Conservation (phyloP, 2,113 vertebrate genomes). For the Typhlomys cinereus region DNA sequence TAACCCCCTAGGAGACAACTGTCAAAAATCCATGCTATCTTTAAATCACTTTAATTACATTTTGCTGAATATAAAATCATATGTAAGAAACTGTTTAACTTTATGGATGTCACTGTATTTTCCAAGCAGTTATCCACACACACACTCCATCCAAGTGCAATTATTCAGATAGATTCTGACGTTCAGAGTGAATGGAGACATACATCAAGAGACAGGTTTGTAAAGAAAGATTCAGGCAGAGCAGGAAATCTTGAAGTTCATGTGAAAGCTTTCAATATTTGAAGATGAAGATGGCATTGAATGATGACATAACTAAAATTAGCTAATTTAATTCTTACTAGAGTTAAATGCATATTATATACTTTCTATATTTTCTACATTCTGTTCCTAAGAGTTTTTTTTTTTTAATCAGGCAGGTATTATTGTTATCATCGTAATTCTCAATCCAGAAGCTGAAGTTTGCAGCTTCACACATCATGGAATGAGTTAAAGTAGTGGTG, state of each 20-base stretch:
- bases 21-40: constrained; percentile 62
- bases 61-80: constrained; percentile 51
- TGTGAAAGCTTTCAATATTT: constrained; percentile 23
- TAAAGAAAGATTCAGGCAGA: constrained; percentile 3
- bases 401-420: neutral
- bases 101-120: constrained; percentile 46
- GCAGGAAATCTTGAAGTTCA: neutral
- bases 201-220: neutral
- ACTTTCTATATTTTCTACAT: neutral
- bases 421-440: neutral
- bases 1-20: constrained; percentile 59
- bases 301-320: constrained; percentile 9
- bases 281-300: neutral
- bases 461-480: neutral
- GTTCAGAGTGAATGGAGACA: neutral
- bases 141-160: neutral
- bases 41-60: constrained; percentile 76
- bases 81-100: constrained; percentile 57
- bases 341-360: neutral
- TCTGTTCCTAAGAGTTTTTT: neutral
- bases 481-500: neutral
- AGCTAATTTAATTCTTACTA: constrained; percentile 7
- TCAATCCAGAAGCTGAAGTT: neutral
- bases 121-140: neutral
- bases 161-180: neutral